Evolutionary conservation across 2,888 invertebrate genomes (phyloP), one percentile per base, ranked within the genome.

Genomic region (Tachina lurida): DNA sequence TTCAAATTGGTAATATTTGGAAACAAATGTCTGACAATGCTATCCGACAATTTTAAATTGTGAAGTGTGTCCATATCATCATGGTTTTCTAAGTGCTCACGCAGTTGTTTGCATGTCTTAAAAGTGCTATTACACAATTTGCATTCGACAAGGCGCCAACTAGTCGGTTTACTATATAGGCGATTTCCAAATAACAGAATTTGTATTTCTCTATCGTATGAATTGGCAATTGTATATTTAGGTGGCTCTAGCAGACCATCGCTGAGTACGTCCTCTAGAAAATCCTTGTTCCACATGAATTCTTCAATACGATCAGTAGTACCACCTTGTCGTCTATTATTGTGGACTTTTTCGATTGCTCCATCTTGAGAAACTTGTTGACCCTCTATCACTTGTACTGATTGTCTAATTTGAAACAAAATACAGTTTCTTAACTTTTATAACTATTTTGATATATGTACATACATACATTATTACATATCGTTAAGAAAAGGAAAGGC

Each of bases 111-210:
- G 2, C 90, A 88, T 15, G 88, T 90, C 10, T 86, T 68, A 10
- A 89, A 91, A 31, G 84, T 87, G 22, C 76, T 85, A 9, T 88
- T 52, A 76, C 93, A 93, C 15, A 93, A 84, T 87, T 91, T 92
- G 83, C 93, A 93, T 75, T 92, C 88, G 0, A 91, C 88, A 10
- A 88, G 87, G 65, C 89, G 89, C 15, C 90, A 87, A 10, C 85
- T 88, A 1, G 88, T 88, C 1, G 89, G 88, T 7, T 89, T 77
- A 12, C 83, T 88, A 70, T 91, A 92, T 1, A 92, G 87, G 5
- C 89, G 89, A 58, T 90, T 88, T 0, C 90, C 91, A 22, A 89
- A 91, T 12, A 86, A 84, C 89, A 88, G 89, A 54, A 88, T 89
- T 10, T 76, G 74, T 15, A 78, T 67, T 17, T 88, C 90, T 10